A percentile compares a stretch with the other conserved stretches of the same genome.
Evolutionary conservation across 2,113 vertebrate genomes (phyloP).

Genomic region (Chitala chitala): DNA sequence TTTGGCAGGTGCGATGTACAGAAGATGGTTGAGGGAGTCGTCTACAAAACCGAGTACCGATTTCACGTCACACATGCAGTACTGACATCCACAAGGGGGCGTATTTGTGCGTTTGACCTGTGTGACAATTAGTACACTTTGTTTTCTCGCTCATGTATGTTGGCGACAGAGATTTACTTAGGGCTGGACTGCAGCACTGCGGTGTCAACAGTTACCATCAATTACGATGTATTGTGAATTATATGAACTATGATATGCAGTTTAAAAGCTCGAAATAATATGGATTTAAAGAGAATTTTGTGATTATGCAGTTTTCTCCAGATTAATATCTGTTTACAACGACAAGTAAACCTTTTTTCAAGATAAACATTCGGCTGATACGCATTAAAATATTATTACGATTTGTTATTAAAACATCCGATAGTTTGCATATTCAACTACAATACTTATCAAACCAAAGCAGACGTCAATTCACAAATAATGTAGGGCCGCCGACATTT

Average conservation of each 20-base stretch:
- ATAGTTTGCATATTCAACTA: constrained; percentile 1
- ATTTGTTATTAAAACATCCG: neutral
- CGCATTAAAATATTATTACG: neutral
- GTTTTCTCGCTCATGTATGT: neutral
- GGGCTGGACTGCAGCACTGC: neutral
- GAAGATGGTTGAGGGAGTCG: constrained; percentile 37
- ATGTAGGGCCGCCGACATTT: constrained; percentile 5
- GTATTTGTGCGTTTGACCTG: neutral
- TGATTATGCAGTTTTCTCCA: too few relatives aligned
- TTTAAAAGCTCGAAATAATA: neutral
- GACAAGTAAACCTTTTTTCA: too few relatives aligned
- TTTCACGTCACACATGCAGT: constrained; percentile 13
- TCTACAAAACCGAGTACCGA: neutral
- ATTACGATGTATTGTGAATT: neutral
- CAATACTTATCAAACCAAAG: constrained; percentile 3
- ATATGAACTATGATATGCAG: neutral
- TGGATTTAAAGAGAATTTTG: too few relatives aligned
- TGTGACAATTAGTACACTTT: neutral
- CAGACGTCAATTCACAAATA: neutral
- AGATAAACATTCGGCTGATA: constrained; percentile 2
- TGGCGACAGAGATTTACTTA: neutral
- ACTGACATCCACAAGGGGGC: constrained; percentile 15
- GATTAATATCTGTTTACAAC: too few relatives aligned
- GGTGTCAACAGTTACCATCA: neutral
- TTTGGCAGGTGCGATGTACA: constrained; percentile 50